A percentile compares a stretch with the other conserved stretches of the same genome.
These are phyloP conservation scores for Aphidius ervi DNA, from an alignment of 1,140 invertebrate genomes.

Conservation along the genomic window DNA sequence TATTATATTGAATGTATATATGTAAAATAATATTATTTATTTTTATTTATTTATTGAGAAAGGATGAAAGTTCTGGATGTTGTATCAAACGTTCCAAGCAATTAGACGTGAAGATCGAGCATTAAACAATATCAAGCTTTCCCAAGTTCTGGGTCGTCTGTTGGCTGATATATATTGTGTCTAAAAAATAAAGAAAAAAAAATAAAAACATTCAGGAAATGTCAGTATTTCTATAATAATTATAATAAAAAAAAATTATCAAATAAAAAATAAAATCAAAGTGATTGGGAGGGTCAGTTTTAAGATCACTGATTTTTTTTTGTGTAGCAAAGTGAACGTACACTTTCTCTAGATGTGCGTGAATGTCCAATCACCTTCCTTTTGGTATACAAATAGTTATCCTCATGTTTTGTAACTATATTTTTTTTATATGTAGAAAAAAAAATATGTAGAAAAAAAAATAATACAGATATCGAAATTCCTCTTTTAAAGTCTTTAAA, in stretches of 20 bases:
- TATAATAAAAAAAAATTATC: neutral
- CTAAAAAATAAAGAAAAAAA: conserved; percentile 9
- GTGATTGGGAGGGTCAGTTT: conserved; percentile 13
- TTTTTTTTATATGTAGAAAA: neutral
- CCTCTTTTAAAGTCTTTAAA: too few relatives aligned
- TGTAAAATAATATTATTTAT: too few relatives aligned
- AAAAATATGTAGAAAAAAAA: too few relatives aligned
- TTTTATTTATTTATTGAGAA: neutral
- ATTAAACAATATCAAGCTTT: conserved; percentile 31
- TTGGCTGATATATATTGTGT: conserved; percentile 32
- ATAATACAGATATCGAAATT: too few relatives aligned
- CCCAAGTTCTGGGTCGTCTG: conserved; percentile 47
- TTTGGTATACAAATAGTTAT: neutral
- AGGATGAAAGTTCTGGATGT: conserved; percentile 19
- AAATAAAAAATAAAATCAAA: neutral
- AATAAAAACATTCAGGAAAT: conserved; percentile 1
- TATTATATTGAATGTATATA: too few relatives aligned
- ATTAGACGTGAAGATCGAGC: conserved; percentile 42
- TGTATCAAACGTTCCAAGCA: conserved; percentile 35
- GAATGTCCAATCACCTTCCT: conserved; percentile 4
- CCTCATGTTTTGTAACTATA: conserved; percentile 1
- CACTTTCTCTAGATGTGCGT: conserved; percentile 14
- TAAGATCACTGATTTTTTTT: conserved; percentile 12
- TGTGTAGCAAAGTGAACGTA: conserved; percentile 14
- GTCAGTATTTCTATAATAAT: neutral